Evolutionary conservation across 92 coral and sea anemone species (phyloP).

Genomic region (Pocillopora grandis): DNA sequence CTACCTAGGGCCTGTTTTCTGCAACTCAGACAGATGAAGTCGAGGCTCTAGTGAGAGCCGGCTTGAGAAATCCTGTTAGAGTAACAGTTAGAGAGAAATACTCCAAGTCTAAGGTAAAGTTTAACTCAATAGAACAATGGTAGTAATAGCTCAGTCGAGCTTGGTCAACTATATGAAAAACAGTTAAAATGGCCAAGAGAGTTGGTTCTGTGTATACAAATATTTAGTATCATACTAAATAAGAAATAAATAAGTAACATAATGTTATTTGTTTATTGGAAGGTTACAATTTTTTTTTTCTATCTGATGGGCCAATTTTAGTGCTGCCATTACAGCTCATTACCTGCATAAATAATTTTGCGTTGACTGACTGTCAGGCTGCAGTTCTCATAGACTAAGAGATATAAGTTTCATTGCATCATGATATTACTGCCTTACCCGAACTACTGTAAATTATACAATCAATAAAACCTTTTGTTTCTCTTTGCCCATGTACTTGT

Average conservation of each 20-base stretch:
- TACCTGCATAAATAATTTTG: too few species aligned
- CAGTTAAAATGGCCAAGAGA: not conserved
- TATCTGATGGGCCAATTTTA: not conserved
- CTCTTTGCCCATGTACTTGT: not conserved
- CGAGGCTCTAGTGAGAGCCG: slow-evolving; percentile 92
- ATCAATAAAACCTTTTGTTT: not conserved
- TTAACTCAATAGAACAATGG: too few species aligned
- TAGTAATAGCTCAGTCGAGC: too few species aligned
- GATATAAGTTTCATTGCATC: too few species aligned
- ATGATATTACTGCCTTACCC: too few species aligned
- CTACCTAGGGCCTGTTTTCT: slow-evolving; percentile 85
- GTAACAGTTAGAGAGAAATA: slow-evolving; percentile 86
- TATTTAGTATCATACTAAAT: too few species aligned
- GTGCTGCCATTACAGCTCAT: not conserved
- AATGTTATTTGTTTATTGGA: too few species aligned
- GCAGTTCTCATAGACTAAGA: too few species aligned
- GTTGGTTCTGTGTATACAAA: too few species aligned
- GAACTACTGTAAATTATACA: not conserved
- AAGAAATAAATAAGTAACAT: too few species aligned
- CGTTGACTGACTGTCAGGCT: too few species aligned
- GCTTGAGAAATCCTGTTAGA: slow-evolving; percentile 91
- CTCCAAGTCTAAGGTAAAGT: slow-evolving; percentile 63
- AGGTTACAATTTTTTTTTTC: too few species aligned
- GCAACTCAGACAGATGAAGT: slow-evolving; percentile 98
- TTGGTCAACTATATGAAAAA: not conserved